These are phyloP conservation scores for Gnatocerus cornutus DNA, from an alignment of 2,888 invertebrate species.

Conservation along the genomic window DNA sequence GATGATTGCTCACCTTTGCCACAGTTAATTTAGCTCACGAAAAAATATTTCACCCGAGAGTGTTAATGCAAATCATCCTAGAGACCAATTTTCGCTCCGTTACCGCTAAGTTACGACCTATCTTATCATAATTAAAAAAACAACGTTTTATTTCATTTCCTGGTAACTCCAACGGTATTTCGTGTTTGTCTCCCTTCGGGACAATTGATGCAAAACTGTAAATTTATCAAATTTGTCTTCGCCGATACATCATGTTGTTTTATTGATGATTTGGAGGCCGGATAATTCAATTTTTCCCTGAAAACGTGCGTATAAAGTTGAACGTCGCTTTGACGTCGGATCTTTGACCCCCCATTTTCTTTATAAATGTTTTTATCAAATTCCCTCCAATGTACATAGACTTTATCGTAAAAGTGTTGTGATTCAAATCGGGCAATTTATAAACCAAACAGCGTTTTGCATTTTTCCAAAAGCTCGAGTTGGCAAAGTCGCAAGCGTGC, in stretches of 20 bases:
- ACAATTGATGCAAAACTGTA: slow-evolving; percentile 26
- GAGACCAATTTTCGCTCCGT: slow-evolving; percentile 33
- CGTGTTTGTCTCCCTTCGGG: slow-evolving; percentile 7
- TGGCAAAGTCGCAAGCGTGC: too few species aligned
- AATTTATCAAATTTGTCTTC: slow-evolving; percentile 39
- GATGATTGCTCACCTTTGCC: slow-evolving; percentile 23
- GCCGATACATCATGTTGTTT: slow-evolving; percentile 40
- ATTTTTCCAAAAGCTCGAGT: slow-evolving; percentile 50
- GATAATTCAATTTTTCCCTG: slow-evolving; percentile 40
- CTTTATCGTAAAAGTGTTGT: slow-evolving; percentile 58
- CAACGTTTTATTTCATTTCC: slow-evolving; percentile 17
- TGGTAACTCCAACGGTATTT: not conserved
- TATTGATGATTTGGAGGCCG: slow-evolving; percentile 42
- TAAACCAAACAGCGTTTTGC: slow-evolving; percentile 60
- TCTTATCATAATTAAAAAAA: slow-evolving; percentile 28
- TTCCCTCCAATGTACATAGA: slow-evolving; percentile 43
- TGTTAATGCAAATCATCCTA: slow-evolving; percentile 25
- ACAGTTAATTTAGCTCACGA: slow-evolving; percentile 32
- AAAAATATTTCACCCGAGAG: slow-evolving; percentile 35
- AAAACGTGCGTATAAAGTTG: slow-evolving; percentile 29
- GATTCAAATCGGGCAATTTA: slow-evolving; percentile 63
- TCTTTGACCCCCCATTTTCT: slow-evolving; percentile 42
- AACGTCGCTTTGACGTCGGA: slow-evolving; percentile 39
- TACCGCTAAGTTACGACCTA: slow-evolving; percentile 20
- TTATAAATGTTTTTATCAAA: slow-evolving; percentile 46